Evolutionary conservation across 2,888 invertebrate genomes (phyloP), one percentile per base, ranked within the genome.

Genomic region (Acanthosoma haemorrhoidale): DNA sequence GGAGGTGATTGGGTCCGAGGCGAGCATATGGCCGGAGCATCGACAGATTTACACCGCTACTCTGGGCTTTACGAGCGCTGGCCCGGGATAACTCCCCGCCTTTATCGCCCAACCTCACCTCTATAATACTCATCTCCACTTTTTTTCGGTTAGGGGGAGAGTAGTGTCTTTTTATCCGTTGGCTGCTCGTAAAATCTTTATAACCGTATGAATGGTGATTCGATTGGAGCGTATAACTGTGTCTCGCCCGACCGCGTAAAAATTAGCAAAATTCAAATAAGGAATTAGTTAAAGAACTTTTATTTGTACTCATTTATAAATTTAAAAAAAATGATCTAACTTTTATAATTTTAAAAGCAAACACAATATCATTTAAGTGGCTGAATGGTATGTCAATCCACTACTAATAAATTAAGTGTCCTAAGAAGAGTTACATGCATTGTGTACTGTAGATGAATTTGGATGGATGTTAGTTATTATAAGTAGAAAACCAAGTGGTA

Each of bases 31-130:
- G 51, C n/a, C 51, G 13, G 5, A n/a, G 51, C n/a, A 51, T 51
- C n/a, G 51, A 51, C 51, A 51, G 51, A 51, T 51, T 51, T 51
- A 51, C 51, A 51, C 51, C 51, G 25, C 51, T 51, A 3, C 51
- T 25, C 29, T 25, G 25, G 29, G n/a, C 51, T 51, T 51, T 51
- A 51, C 51, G 51, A 51, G 25, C 51, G 9, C 43, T 25, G 6
- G 13, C 25, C 25, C 13, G 5, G 8, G 25, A 13, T 51, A 51
- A 51, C 51, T 51, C 51, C n/a, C n/a, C 13, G 9, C n/a, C 29
- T 51, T 51, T 51, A 51, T 51, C 51, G 25, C n/a, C 51, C 8
- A 21, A 51, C 25, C 51, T 51, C 51, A 29, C 25, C 25, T 51
- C 29, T 51, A 51, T 51, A 51, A 51, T 51, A 25, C 51, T n/a